Evolutionary conservation across 2,797 vertebrate genomes (phyloP), one percentile per base, ranked within the genome.

Genomic region (Peromyscus eremicus): DNA sequence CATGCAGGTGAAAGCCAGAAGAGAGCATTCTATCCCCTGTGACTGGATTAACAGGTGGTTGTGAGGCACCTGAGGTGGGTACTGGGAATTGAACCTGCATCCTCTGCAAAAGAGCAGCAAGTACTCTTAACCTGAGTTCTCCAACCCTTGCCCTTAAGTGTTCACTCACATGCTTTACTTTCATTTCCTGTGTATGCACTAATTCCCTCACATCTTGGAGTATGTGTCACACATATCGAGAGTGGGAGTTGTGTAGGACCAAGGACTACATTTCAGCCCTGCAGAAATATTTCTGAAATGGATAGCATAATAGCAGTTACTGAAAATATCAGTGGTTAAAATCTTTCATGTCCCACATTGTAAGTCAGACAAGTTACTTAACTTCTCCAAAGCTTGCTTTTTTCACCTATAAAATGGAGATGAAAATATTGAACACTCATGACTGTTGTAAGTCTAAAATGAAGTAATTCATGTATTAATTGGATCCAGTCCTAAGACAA

Each of bases 271-370:
- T 66, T 34, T 86, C 25, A 49, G 60, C 2, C 73, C 76, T 60
- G 49, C 52, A 85, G 92, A 90, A 80, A 32, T 91, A 89, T 92
- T 95, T n/a, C 46, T 89, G 9, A 77, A 94, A 87, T 75, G 2
- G 11, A 43, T 81, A 60, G 19, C 82, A 46, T 82, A 76, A 29
- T 86, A 46, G 40, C 6, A 89, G 27, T 6, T 81, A 77, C 57
- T 87, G 75, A 73, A 89, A 89, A 66, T 6, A 71, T 73, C 70
- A 52, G 23, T 77, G 40, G 34, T 83, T 94, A 60, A 84, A 52
- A 84, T 73, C 81, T 27, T 73, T 21, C 40, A 49, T 84, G 94
- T 90, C 16, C 32, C 9, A 66, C 25, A n/a, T 80, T 43, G 66
- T 29, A 34, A 93, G 62, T 89, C 46, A 52, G n/a, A 29, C 1